These are phyloP conservation scores for Melanogrammus aeglefinus DNA, from an alignment of 2,797 vertebrate genomes.

Conservation along the genomic window DNA sequence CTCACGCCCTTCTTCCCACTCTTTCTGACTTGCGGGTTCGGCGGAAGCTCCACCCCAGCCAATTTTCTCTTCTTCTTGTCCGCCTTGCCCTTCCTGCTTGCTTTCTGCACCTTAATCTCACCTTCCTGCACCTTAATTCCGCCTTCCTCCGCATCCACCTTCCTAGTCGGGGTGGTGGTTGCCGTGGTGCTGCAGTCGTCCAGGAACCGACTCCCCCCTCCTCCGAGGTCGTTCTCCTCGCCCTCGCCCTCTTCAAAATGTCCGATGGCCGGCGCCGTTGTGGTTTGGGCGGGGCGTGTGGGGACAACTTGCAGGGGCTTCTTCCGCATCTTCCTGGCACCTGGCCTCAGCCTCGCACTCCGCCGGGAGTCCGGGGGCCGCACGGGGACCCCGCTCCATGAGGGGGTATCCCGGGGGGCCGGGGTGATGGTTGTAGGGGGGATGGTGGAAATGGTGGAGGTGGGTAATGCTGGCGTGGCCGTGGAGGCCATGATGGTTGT, in stretches of 20 bases:
- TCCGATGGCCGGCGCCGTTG: too few relatives aligned
- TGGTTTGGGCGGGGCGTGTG: not conserved
- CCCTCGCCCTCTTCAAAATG: not conserved
- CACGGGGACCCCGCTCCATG: too few relatives aligned
- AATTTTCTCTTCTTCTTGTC: constrained; percentile 69
- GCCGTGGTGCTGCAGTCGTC: not conserved
- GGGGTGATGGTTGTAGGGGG: constrained; percentile 42
- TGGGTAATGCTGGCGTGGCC: not conserved
- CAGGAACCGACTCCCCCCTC: constrained; percentile 12
- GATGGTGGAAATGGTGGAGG: not conserved
- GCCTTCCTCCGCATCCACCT: constrained; percentile 53
- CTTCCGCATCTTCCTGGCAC: not conserved
- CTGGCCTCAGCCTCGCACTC: not conserved
- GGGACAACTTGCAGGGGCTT: not conserved
- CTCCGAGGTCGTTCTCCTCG: not conserved
- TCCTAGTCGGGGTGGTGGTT: not conserved
- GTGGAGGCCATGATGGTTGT: constrained; percentile 2
- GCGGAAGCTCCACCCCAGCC: constrained; percentile 72
- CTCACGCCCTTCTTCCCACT: constrained; percentile 65
- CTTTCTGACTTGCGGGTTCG: constrained; percentile 74
- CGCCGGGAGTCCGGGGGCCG: too few relatives aligned
- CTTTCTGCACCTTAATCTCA: constrained; percentile 71
- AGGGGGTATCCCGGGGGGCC: constrained; percentile 10
- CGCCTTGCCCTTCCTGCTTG: constrained; percentile 72
- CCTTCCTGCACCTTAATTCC: constrained; percentile 26